Percentiles rank a stretch among this genome's conserved stretches.
Conservation (phyloP, 2,113 vertebrate species). For the Dasyurus viverrinus region DNA sequence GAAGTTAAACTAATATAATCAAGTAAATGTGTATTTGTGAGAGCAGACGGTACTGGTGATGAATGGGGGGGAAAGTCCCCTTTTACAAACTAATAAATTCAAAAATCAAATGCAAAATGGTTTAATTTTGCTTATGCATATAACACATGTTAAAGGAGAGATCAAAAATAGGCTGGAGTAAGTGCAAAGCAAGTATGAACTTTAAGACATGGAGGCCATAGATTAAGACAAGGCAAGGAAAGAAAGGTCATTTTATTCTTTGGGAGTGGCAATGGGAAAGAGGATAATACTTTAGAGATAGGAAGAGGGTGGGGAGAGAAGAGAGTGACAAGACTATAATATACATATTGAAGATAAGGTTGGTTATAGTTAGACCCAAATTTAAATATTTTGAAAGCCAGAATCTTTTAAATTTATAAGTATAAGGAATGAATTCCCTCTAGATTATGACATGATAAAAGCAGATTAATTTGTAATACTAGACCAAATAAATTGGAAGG, state of each 20-base stretch:
- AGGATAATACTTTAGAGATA: not conserved
- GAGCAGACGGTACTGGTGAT: not conserved
- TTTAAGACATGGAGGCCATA: not conserved
- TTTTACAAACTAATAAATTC: not conserved
- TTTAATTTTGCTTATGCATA: not conserved
- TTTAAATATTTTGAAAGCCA: not conserved
- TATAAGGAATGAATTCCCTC: not conserved
- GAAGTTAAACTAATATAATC: not conserved
- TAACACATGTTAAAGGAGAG: not conserved
- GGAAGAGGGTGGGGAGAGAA: not conserved
- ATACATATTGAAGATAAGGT: not conserved
- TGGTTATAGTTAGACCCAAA: not conserved
- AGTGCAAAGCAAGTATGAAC: not conserved
- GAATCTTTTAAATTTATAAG: not conserved
- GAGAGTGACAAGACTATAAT: accelerated
- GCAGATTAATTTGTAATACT: not conserved
- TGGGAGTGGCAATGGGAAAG: not conserved
- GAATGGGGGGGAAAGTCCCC: not conserved
- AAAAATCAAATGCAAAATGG: not conserved
- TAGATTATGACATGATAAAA: not conserved
- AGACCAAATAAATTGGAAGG: not conserved
- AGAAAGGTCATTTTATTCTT: not conserved
- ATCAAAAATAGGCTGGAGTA: not conserved
- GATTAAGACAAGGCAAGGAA: not conserved
- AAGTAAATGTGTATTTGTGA: not conserved